Base-by-base conservation (phyloP, 2,797 vertebrate genomes). In the Coregonus ussuriensis region DNA sequence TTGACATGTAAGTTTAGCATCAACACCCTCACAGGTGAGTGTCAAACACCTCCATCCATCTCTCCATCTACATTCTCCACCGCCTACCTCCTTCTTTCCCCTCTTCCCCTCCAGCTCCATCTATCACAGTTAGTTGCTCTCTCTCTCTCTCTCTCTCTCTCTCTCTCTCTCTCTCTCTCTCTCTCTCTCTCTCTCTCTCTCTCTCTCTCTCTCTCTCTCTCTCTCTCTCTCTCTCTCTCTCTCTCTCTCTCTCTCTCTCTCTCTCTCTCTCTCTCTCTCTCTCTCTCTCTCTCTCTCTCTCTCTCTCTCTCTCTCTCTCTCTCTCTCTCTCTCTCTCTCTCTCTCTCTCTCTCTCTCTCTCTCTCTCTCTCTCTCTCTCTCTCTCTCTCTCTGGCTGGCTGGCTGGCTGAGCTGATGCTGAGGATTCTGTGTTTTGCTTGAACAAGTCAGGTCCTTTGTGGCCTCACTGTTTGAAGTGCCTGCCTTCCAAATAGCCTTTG, bases 341-440 rank as follows among this genome's bases (percentile, higher is more conserved):
- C 62, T 63, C 62, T 25, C 62, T 65, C 21, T 65, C 62, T 65
- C 56, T 62, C 56, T 67, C 69, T 52, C 41, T 52, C 4, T 6
- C 47, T 52, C 47, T 29, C n/a, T 29, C 1, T 71, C 21, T 51
- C 37, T 71, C 69, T 52, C 47, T 51, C 69, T 25, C 62, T 13
- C 62, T 29, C 62, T 29, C 59, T n/a, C 59, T 6, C 4, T 51
- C 69, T 25, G 16, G 52, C 41, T 71, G 9, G 18, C n/a, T 41
- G 41, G 69, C 0, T 71, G 69, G 18, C 47, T 47, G 41, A 47
- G 2, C 9, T 52, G 21, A 51, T 47, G 11, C 47, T n/a, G 13
- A 11, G 33, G 16, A 41, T n/a, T 41, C 68, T n/a, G 21, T 52
- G n/a, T 71, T n/a, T 71, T 71, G 41, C 37, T 52, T 71, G 69